Conservation (phyloP, 1,140 invertebrate species). For the Leguminivora glycinivorella region DNA sequence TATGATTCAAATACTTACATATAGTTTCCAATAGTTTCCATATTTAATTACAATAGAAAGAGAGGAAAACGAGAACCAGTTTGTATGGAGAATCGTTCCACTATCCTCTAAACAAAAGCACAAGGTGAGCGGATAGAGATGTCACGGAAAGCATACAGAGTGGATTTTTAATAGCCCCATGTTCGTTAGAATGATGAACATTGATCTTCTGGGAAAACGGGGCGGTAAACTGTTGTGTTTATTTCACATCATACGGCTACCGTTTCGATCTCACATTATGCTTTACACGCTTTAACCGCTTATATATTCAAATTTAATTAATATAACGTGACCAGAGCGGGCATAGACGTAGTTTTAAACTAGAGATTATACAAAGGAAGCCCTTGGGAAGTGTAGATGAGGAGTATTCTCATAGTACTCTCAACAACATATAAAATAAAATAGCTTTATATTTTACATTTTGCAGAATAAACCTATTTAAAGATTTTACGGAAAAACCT, state of each 20-base stretch:
- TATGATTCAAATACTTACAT: too few species aligned
- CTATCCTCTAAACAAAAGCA: too few species aligned
- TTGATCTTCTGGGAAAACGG: slow-evolving; percentile 56
- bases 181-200: slow-evolving; percentile 60
- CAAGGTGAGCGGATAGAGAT: slow-evolving; percentile 50
- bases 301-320: slow-evolving; percentile 24
- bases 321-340: slow-evolving; percentile 6
- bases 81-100: too few species aligned
- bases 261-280: slow-evolving; percentile 15
- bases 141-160: slow-evolving; percentile 56
- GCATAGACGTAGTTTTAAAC: background rate
- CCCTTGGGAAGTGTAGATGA: background rate
- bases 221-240: slow-evolving; percentile 47
- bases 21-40: too few species aligned
- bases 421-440: background rate
- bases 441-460: background rate
- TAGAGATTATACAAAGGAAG: background rate
- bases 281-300: slow-evolving; percentile 5
- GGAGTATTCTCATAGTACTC: background rate
- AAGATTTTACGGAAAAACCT: too few species aligned
- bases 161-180: slow-evolving; percentile 69
- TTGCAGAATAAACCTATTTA: too few species aligned
- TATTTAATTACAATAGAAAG: too few species aligned
- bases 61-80: too few species aligned
- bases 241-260: slow-evolving; percentile 27